Conservation (phyloP, 92 coral and sea anemone species). For the Zoanthus sociatus region DNA sequence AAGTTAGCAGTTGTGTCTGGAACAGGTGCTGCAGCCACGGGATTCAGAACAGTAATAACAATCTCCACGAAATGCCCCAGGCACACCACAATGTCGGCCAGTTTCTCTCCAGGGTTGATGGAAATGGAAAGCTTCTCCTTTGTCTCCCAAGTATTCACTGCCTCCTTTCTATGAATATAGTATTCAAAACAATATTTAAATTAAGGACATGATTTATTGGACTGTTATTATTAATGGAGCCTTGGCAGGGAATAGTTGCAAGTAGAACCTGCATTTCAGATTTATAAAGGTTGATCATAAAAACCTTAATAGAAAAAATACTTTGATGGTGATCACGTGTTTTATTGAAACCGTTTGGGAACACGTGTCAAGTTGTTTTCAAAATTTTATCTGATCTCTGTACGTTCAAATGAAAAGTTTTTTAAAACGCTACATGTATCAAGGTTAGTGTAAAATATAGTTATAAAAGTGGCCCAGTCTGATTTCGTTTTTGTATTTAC, state of each 20-base stretch:
- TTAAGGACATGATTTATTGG: background rate
- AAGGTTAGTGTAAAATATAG: background rate
- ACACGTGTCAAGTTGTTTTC: constrained; percentile 31
- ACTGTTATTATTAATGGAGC: background rate
- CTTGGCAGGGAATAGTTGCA: background rate
- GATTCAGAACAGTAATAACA: constrained; percentile 16
- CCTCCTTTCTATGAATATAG: constrained; percentile 23
- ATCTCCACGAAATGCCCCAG: constrained; percentile 30
- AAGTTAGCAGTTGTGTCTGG: constrained; percentile 1
- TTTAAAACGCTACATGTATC: constrained; percentile 3
- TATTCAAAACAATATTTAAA: constrained; percentile 18
- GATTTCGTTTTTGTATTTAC: constrained; percentile 8
- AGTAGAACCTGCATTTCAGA: too few species aligned
- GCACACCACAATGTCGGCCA: constrained; percentile 14
- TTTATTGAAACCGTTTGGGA: constrained; percentile 17
- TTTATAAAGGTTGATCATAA: too few species aligned
- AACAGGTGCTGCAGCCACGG: constrained; percentile 23
- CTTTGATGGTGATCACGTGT: constrained; percentile 33
- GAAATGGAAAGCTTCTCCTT: constrained; percentile 20
- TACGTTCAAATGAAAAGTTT: constrained; percentile 26
- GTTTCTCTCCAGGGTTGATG: constrained; percentile 14
- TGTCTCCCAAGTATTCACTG: constrained; percentile 16
- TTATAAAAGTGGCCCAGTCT: constrained; percentile 25
- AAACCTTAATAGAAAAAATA: background rate
- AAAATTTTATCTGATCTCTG: constrained; percentile 23